Evolutionary conservation across 2,888 invertebrate genomes (phyloP), one percentile per base, ranked within the genome.

Genomic region (Trichogramma dendrolimi): DNA sequence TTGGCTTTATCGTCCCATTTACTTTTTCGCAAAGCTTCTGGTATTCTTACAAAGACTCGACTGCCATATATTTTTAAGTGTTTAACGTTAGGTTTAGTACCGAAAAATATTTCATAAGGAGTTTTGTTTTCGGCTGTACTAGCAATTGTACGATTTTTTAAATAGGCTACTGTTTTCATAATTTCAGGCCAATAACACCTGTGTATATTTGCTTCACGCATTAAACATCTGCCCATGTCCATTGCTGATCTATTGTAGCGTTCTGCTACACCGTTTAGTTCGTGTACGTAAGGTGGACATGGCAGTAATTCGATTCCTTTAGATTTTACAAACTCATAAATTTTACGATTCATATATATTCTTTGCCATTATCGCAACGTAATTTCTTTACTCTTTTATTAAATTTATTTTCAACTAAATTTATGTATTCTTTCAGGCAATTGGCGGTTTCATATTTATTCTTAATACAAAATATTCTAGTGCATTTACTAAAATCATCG

Each of bases 101-200:
- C 8, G 46, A 68, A 65, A 6, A 67, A 61, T 51, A 67, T 66
- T 60, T 67, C 65, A 56, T 63, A 68, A 5, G 61, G 66, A 11
- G 68, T 58, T 53, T 65, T 68, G 2, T 50, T 58, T 59, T 66
- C 64, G 8, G 55, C 4, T 6, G 66, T 65, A 48, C 65, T 66
- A 2, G 62, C 65, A 38, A 68, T 56, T 27, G 59, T 61, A 40
- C 64, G 56, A 43, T 67, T 66, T 58, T 64, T 67, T 42, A 67
- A 57, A 56, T 67, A 65, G 2, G 62, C 60, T 11, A 58, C 67
- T 8, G 62, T 57, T 39, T 62, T 62, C 40, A 60, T 58, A 14
- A 64, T 27, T 57, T 60, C 60, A 3, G 63, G 60, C 57, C 63
- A 63, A 61, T 49, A n/a, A n/a, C n/a, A 49, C 43, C 27, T 58